Evolutionary conservation across 2,888 invertebrate genomes (phyloP).

Genomic region (Lasioglossum calceatum): DNA sequence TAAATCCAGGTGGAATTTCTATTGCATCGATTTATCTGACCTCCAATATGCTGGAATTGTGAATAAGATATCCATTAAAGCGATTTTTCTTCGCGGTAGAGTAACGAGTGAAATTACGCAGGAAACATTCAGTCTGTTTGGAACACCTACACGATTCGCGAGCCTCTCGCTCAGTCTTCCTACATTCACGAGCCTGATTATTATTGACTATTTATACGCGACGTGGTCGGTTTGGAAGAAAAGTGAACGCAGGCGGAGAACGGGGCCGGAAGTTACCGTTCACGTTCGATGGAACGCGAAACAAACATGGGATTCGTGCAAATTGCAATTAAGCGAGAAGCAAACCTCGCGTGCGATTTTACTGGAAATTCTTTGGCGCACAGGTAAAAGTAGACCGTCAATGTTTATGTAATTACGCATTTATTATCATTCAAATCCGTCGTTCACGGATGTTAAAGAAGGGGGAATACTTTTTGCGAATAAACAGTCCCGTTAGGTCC

Average conservation of each 20-base stretch:
- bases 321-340: neutral
- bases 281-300: neutral
- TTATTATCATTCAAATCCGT: neutral
- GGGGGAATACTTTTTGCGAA: neutral
- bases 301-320: neutral
- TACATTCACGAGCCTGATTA: neutral
- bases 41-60: neutral
- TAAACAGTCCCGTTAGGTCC: neutral
- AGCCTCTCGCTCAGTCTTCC: slow-evolving; percentile 1
- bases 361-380: neutral
- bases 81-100: neutral
- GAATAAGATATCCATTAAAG: neutral
- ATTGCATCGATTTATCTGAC: neutral
- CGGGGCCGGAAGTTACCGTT: neutral
- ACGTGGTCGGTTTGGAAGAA: slow-evolving; percentile 1
- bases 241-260: slow-evolving; percentile 2
- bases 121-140: neutral
- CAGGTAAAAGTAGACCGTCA: neutral
- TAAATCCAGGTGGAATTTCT: neutral
- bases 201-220: slow-evolving; percentile 11
- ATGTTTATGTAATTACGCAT: neutral
- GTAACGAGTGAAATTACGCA: neutral
- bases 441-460: neutral
- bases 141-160: neutral
- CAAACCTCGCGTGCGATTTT: neutral